Evolutionary conservation across 2,888 invertebrate species (phyloP).

Genomic region (Toxonevra muliebris): DNA sequence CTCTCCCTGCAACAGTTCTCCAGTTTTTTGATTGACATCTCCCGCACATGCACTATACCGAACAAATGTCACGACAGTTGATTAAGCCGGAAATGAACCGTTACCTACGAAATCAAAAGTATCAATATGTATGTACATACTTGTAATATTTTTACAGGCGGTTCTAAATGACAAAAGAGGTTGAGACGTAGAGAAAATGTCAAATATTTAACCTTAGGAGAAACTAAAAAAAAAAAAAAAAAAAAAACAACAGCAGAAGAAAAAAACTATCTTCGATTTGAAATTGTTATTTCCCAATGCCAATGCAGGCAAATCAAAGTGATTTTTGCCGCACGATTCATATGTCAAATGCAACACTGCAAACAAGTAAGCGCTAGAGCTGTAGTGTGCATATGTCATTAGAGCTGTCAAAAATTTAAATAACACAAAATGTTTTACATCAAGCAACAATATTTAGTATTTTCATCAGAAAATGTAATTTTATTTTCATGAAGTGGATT

Average conservation of each 20-base stretch:
- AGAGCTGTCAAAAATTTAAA: constrained; percentile 32
- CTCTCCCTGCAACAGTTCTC: not conserved
- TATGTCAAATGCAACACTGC: constrained; percentile 19
- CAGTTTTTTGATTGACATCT: constrained; percentile 6
- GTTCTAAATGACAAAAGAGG: not conserved
- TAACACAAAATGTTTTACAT: constrained; percentile 33
- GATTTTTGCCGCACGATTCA: constrained; percentile 24
- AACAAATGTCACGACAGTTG: not conserved
- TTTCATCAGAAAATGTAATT: constrained; percentile 25
- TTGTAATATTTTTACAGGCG: not conserved
- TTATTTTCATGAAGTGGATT: constrained; percentile 8
- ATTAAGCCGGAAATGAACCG: constrained; percentile 19
- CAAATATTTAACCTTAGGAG: not conserved
- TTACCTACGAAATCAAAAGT: not conserved
- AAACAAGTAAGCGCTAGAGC: not conserved
- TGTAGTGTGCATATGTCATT: constrained; percentile 28
- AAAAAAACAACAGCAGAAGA: not conserved
- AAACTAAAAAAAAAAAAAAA: no score
- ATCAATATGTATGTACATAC: no score
- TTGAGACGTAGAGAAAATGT: not conserved
- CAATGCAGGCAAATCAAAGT: constrained; percentile 23
- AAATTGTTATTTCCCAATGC: not conserved
- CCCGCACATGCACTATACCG: not conserved
- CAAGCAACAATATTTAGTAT: constrained; percentile 21
- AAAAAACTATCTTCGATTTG: not conserved